phyloP scores from a whole-genome alignment of 64 coral and sea anemone genomes.

The Actinia equina region DNA sequence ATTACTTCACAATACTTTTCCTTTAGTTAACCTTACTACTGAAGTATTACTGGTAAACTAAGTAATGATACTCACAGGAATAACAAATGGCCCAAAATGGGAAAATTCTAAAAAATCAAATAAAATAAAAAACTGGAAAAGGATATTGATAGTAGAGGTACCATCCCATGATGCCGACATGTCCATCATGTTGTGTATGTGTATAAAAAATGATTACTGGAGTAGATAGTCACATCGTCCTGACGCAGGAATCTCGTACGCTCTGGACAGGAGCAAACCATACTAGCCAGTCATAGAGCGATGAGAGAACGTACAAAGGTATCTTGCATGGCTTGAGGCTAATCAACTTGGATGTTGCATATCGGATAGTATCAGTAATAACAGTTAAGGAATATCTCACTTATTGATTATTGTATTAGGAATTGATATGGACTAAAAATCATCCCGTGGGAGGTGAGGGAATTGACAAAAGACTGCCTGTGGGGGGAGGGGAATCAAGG shows the following conservation, averaged over 20 bases:
- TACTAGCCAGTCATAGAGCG: slow-evolving; percentile 66
- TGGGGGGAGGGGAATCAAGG: no score
- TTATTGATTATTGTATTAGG: no score
- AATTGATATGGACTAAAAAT: no score
- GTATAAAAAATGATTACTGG: background rate
- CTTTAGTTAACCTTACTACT: no score
- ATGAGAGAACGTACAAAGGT: slow-evolving; percentile 72
- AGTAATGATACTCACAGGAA: no score
- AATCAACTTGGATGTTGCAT: slow-evolving; percentile 63
- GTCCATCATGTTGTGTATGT: background rate
- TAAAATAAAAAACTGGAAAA: slow-evolving; percentile 46
- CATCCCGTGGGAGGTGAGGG: no score
- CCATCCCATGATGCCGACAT: background rate
- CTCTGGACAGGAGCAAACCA: slow-evolving; percentile 89
- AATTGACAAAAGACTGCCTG: no score
- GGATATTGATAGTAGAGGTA: slow-evolving; percentile 25
- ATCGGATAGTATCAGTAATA: slow-evolving; percentile 64
- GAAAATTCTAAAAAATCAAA: background rate
- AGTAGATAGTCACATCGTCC: slow-evolving; percentile 47
- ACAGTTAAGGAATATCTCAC: slow-evolving; percentile 42
- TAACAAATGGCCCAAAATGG: background rate
- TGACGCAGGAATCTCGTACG: slow-evolving; percentile 80
- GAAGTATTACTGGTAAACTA: no score
- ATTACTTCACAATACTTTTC: no score
- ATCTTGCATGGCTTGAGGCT: slow-evolving; percentile 70